Evolutionary conservation across 2,888 invertebrate genomes (phyloP), one percentile per base, ranked within the genome.

Genomic region (Mycalesis mineus): DNA sequence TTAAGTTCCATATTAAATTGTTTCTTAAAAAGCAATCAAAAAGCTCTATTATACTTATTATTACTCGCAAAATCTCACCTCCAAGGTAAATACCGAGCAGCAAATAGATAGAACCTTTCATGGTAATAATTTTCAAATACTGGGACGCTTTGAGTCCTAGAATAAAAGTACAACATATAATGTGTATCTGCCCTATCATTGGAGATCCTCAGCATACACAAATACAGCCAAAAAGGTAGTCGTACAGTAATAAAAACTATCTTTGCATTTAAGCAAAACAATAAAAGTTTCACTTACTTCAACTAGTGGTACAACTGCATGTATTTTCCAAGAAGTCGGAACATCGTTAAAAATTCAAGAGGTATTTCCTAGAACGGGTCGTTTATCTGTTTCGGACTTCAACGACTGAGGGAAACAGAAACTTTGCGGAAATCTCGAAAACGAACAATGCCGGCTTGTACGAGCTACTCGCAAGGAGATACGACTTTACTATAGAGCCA

Each of bases 351-450:
- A 47, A 40, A 40, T 58, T 58, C 47, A 29, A 45, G 36, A 39
- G 40, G 33, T 36, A 40, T 47, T 58, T 58, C 58, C 50, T 9
- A 14, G 55, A 58, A 55, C 50, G 37, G 33, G 39, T 28, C 47
- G 55, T 55, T 55, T 50, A 45, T 51, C 50, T 42, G 50, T 39
- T 44, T 50, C 50, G 45, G 45, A 40, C 31, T 51, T 50, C 11
- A 51, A 36, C 36, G 45, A 50, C 45, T 58, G 49, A 44, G 58
- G 49, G 53, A 48, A 58, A 51, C 45, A 51, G 40, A 44, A 54
- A 47, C 44, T 53, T 53, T 22, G 44, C 44, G 45, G 53, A 45
- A 44, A 53, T 53, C 52, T 44, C 28, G 22, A 28, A 36, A 28
- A 53, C 36, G 22, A 28, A 22, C 53, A 36, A 36, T 44, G 44